Conservation (phyloP, 2,113 vertebrate genomes). For the Leptocoma aspasia region DNA sequence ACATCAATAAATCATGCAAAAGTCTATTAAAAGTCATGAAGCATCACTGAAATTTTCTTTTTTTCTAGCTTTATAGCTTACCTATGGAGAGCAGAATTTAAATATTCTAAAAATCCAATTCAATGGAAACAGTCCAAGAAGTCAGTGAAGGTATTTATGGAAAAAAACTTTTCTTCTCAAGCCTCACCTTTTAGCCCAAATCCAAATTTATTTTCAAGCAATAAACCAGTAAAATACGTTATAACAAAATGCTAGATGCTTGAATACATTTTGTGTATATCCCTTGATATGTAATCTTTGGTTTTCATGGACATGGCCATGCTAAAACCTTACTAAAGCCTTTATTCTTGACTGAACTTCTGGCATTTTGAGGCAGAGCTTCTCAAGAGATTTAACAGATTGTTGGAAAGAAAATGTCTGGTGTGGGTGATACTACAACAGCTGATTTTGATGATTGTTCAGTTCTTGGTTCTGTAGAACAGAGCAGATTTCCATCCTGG, state of each 20-base stretch:
- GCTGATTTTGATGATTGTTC: not conserved
- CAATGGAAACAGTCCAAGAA: not conserved
- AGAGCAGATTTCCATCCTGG: not conserved
- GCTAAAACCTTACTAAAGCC: not conserved
- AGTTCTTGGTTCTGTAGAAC: not conserved
- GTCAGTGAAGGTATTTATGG: not conserved
- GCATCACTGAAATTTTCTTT: not conserved
- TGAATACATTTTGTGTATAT: not conserved
- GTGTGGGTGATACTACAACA: not conserved
- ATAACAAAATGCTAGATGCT: not conserved
- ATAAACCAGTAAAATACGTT: not conserved
- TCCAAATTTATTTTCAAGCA: not conserved
- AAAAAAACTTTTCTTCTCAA: not conserved
- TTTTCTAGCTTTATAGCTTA: not conserved
- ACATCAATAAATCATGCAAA: conserved; percentile 76
- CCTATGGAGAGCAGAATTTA: not conserved
- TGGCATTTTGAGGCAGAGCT: not conserved
- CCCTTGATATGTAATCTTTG: not conserved
- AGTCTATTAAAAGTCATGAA: conserved; percentile 1
- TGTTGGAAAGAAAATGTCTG: not conserved
- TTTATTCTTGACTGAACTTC: not conserved
- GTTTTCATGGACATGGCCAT: not conserved
- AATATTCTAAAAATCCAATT: not conserved
- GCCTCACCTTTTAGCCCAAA: not conserved
- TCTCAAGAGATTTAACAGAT: not conserved